A percentile compares a stretch with the other conserved stretches of the same genome.
phyloP scores from a whole-genome alignment of 2,113 vertebrate genomes.

The Falcunculus frontatus region DNA sequence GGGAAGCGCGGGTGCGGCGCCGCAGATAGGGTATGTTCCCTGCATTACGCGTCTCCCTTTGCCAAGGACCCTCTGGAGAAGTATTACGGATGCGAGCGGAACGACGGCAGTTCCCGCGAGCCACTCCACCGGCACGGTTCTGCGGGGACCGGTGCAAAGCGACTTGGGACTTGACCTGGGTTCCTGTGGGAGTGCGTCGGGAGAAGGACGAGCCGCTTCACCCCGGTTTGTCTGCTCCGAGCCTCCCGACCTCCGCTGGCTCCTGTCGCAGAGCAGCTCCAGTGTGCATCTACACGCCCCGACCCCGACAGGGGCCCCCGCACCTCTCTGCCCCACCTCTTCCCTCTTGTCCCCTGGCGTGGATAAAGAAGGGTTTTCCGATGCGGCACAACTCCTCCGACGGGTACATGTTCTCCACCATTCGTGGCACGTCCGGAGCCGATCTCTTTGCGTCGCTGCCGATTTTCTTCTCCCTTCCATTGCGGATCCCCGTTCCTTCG shows the following conservation, averaged over 20 bases:
- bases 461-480: not conserved
- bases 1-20: not conserved
- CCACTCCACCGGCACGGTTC: rapidly evolving
- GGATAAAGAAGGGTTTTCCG: not conserved
- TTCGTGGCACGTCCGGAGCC: not conserved
- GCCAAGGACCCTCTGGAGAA: too few relatives aligned
- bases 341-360: not conserved
- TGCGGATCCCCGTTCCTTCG: rapidly evolving
- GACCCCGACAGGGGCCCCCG: rapidly evolving
- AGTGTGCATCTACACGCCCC: rapidly evolving
- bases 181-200: too few relatives aligned
- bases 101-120: too few relatives aligned
- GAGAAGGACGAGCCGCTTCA: not conserved
- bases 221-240: rapidly evolving
- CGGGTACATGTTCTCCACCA: rapidly evolving
- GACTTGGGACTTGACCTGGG: too few relatives aligned
- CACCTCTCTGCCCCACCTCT: not conserved
- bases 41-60: not conserved
- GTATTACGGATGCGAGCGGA: not conserved
- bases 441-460: not conserved
- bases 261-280: not conserved
- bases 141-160: rapidly evolving
- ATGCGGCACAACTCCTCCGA: rapidly evolving
- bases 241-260: too few relatives aligned
- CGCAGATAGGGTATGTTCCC: not conserved